A percentile compares a stretch with the other conserved stretches of the same genome.
phyloP scores from a whole-genome alignment of 2,797 vertebrate species.

The Manis javanica region DNA sequence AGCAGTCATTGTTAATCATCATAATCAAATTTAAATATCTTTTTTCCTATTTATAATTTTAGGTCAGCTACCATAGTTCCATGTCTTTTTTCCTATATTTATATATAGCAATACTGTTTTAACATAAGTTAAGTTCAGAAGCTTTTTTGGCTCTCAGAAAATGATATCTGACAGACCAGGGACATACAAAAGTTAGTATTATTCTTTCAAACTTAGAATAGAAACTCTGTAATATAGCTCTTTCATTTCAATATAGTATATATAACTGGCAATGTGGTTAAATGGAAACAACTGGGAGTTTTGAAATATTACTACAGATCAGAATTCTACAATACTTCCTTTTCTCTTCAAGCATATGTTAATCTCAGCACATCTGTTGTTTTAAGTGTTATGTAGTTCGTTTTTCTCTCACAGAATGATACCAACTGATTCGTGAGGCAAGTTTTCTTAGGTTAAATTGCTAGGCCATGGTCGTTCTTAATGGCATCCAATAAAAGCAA shows the following conservation, averaged over 20 bases:
- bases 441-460: not conserved
- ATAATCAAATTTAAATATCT: not conserved
- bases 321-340: not conserved
- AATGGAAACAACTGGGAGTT: not conserved
- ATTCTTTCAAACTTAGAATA: constrained; percentile 14
- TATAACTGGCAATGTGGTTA: not conserved
- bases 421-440: not conserved
- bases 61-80: not conserved
- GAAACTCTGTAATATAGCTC: constrained; percentile 18
- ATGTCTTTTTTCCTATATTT: not conserved
- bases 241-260: not conserved
- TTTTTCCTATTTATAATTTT: constrained; percentile 18
- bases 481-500: not conserved
- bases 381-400: not conserved
- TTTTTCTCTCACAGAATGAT: not conserved
- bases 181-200: not conserved
- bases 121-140: not conserved
- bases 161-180: not conserved
- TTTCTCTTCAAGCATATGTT: not conserved
- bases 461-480: not conserved
- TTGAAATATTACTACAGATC: constrained; percentile 11
- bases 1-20: not conserved
- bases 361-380: constrained; percentile 25
- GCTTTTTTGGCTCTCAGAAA: constrained; percentile 29
- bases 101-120: not conserved